Conservation (phyloP, 2,888 invertebrate species). For the Micropterix aruncella region DNA sequence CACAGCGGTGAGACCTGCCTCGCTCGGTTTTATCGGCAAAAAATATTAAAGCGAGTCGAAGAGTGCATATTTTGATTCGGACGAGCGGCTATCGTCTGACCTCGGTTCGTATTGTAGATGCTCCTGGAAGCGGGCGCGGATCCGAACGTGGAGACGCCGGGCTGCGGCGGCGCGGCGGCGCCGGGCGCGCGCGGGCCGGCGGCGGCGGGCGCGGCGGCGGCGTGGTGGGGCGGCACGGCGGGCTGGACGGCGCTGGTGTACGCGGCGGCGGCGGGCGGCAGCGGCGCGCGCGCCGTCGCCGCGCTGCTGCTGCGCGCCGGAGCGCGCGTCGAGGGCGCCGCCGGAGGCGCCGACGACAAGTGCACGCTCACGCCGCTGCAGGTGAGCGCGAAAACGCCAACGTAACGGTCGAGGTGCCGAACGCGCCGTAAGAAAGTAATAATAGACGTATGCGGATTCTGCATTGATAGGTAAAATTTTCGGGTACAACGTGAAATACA, state of each 20-base stretch:
- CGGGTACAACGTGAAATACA: not conserved
- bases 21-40: not conserved
- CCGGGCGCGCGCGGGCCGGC: slow-evolving; percentile 15
- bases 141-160: slow-evolving; percentile 67
- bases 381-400: too few relatives aligned
- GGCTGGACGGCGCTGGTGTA: slow-evolving; percentile 83
- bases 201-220: slow-evolving; percentile 17
- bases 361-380: slow-evolving; percentile 81
- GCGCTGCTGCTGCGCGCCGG: slow-evolving; percentile 64
- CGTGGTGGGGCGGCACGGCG: slow-evolving; percentile 14
- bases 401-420: not conserved
- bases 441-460: not conserved
- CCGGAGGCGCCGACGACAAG: slow-evolving; percentile 67
- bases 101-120: slow-evolving; percentile 36
- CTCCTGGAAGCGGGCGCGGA: slow-evolving; percentile 71
- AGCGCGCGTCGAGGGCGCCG: slow-evolving; percentile 77
- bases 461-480: slow-evolving; percentile 3
- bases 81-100: too few relatives aligned
- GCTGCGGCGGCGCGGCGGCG: slow-evolving; percentile 16
- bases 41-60: not conserved
- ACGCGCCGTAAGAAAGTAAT: too few relatives aligned
- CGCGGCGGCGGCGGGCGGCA: slow-evolving; percentile 38
- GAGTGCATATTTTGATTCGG: too few relatives aligned
- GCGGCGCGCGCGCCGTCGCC: slow-evolving; percentile 42
- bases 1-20: slow-evolving; percentile 33